Percentiles rank a stretch among this genome's conserved stretches.
phyloP scores from a whole-genome alignment of 2,888 invertebrate genomes.

The Sepioteuthis lessoniana region DNA sequence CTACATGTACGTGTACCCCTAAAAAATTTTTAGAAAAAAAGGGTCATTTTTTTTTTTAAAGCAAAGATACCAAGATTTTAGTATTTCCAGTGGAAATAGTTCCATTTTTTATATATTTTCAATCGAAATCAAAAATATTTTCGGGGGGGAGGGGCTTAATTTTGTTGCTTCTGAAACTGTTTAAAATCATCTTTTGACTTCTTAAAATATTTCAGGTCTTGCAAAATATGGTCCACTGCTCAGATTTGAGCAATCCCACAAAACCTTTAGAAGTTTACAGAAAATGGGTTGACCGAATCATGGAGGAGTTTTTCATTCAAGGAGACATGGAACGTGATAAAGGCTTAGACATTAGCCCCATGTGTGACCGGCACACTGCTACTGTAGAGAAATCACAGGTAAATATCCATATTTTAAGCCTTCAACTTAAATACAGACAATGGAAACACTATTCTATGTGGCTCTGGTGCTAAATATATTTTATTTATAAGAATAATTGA shows the following conservation, averaged over 20 bases:
- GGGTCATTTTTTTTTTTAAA: too few species aligned
- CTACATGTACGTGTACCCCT: too few species aligned
- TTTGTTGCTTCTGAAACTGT: neutral
- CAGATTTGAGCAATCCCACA: slow-evolving; percentile 93
- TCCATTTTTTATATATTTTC: too few species aligned
- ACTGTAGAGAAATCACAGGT: slow-evolving; percentile 98
- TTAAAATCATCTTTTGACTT: slow-evolving; percentile 35
- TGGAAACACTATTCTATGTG: too few species aligned
- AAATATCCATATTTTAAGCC: slow-evolving; percentile 51
- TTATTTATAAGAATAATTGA: too few species aligned
- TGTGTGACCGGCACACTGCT: slow-evolving; percentile 98
- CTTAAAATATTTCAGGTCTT: slow-evolving; percentile 81
- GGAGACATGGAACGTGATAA: slow-evolving; percentile 96
- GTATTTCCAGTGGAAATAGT: too few species aligned
- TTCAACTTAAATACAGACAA: neutral
- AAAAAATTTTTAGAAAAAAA: too few species aligned
- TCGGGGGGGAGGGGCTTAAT: too few species aligned
- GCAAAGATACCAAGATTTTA: too few species aligned
- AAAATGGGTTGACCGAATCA: slow-evolving; percentile 93
- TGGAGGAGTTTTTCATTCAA: slow-evolving; percentile 99
- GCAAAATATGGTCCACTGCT: slow-evolving; percentile 99
- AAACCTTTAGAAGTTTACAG: slow-evolving; percentile 96
- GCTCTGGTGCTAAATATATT: too few species aligned
- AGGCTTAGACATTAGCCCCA: slow-evolving; percentile 97
- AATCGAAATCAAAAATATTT: too few species aligned